These are phyloP conservation scores for Drosophila sucinea DNA, from an alignment of 1,140 invertebrate species.

Conservation along the genomic window DNA sequence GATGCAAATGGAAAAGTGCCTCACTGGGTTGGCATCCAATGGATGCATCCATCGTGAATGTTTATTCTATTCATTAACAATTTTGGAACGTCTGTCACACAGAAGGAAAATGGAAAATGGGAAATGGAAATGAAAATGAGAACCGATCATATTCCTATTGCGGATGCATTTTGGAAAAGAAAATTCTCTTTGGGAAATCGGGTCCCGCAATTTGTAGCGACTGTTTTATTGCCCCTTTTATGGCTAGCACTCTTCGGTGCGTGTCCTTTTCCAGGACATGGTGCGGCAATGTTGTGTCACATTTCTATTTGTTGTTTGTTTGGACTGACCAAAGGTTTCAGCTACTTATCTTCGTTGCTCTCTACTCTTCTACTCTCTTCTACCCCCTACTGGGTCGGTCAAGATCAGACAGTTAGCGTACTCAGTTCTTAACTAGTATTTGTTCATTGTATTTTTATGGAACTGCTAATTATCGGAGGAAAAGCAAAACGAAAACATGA, in stretches of 20 bases:
- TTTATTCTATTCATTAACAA: conserved; percentile 13
- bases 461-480: conserved; percentile 59
- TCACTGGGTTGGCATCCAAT: neutral
- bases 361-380: neutral
- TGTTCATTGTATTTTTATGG: conserved; percentile 59
- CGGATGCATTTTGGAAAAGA: no score
- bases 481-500: neutral
- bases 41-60: conserved; percentile 15
- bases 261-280: conserved; percentile 5
- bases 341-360: conserved; percentile 40
- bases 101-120: neutral
- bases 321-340: conserved; percentile 31
- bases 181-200: neutral
- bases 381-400: conserved; percentile 33
- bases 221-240: neutral
- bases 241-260: neutral
- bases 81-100: conserved; percentile 26
- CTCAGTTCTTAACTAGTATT: conserved; percentile 39
- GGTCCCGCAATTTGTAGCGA: neutral
- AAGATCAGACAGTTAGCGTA: conserved; percentile 46
- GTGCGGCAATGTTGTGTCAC: conserved; percentile 27
- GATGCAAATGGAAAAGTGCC: neutral
- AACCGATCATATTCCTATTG: conserved; percentile 6
- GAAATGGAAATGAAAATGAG: neutral
- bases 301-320: conserved; percentile 37